phyloP scores from a whole-genome alignment of 2,113 vertebrate genomes.

The Ophthalmolycus amberensis region DNA sequence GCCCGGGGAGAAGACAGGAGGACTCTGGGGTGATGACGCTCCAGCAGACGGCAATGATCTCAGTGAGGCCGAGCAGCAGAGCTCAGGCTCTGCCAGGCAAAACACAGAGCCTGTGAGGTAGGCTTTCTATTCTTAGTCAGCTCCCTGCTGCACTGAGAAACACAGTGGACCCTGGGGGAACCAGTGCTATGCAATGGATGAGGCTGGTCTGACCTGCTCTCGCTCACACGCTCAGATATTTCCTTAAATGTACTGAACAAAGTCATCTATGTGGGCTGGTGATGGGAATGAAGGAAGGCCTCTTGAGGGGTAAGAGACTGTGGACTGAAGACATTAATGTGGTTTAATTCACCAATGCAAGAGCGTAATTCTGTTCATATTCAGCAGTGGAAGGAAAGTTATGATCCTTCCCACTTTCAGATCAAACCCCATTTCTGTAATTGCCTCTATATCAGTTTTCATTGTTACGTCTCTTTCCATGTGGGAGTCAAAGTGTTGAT shows the following conservation, averaged over 20 bases:
- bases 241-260: slow-evolving; percentile 70
- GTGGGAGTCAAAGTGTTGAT: not conserved
- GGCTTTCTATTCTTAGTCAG: slow-evolving; percentile 68
- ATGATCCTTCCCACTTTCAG: not conserved
- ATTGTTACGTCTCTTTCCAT: not conserved
- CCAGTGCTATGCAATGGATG: slow-evolving; percentile 43
- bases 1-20: slow-evolving; percentile 30
- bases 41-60: slow-evolving; percentile 42
- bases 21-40: slow-evolving; percentile 44
- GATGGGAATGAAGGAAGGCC: slow-evolving; percentile 23
- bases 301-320: slow-evolving; percentile 13
- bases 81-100: slow-evolving; percentile 45
- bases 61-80: slow-evolving; percentile 43
- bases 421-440: not conserved
- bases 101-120: slow-evolving; percentile 72
- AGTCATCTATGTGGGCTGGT: not conserved
- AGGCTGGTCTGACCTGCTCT: slow-evolving; percentile 50
- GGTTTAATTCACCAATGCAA: slow-evolving; percentile 13
- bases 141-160: slow-evolving; percentile 42
- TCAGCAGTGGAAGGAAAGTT: not conserved
- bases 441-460: not conserved
- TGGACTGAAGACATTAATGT: slow-evolving; percentile 9
- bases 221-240: slow-evolving; percentile 41
- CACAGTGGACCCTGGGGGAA: slow-evolving; percentile 46
- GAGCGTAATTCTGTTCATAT: slow-evolving; percentile 1